phyloP scores from a whole-genome alignment of 1,140 invertebrate species.

The Pentalonia nigronervosa region DNA sequence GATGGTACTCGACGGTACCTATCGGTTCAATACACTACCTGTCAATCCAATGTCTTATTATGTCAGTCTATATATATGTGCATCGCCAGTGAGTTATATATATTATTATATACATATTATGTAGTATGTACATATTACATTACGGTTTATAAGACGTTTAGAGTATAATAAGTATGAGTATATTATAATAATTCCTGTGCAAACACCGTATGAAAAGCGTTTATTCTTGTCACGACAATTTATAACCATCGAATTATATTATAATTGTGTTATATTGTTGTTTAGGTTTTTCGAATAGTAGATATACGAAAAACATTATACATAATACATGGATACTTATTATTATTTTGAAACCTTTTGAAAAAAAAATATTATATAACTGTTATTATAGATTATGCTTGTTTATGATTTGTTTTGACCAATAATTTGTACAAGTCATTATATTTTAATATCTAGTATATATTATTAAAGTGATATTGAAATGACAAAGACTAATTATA shows the following conservation, averaged over 20 bases:
- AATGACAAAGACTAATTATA: background rate
- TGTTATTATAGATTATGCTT: background rate
- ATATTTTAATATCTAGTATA: background rate
- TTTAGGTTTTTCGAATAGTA: background rate
- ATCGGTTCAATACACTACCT: background rate
- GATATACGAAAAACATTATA: background rate
- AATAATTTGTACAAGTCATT: background rate
- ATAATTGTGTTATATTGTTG: background rate
- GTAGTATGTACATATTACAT: background rate
- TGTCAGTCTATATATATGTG: background rate
- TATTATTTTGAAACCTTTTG: background rate
- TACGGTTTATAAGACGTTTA: background rate
- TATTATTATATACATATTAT: background rate
- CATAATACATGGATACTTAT: background rate
- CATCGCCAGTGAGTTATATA: background rate
- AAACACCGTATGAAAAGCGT: background rate
- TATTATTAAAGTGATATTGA: background rate
- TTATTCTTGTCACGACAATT: background rate
- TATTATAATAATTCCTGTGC: background rate
- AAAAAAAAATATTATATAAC: no score
- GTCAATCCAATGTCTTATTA: background rate
- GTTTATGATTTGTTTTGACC: background rate
- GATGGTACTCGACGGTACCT: background rate
- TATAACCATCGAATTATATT: background rate
- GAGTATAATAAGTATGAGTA: background rate